Evolutionary conservation across 1,140 invertebrate species (phyloP).

Genomic region (silkworm (Bombyx mori)): ASM3026992v2 NC_085129.1:10225001-10225500

Average conservation of each 20-base stretch:
- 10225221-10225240: constrained; percentile 31
- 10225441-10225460: too few species aligned
- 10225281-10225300: not conserved
- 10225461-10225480: too few species aligned
- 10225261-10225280: constrained; percentile 17
- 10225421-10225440: too few species aligned
- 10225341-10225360: too few species aligned
- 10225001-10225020: too few species aligned
- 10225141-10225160: constrained; percentile 31
- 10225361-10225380: too few species aligned
- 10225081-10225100: constrained; percentile 18
- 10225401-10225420: too few species aligned
- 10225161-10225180: constrained; percentile 27
- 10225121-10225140: constrained; percentile 41
- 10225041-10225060: not conserved
- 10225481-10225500: too few species aligned
- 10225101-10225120: constrained; percentile 22
- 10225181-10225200: constrained; percentile 35
- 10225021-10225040: too few species aligned
- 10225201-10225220: constrained; percentile 49
- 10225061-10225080: constrained; percentile 11
- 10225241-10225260: constrained; percentile 21
- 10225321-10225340: too few species aligned
- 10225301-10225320: too few species aligned
- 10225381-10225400: too few species aligned